Percentiles rank a stretch among this genome's conserved stretches.
Evolutionary conservation across 2,113 vertebrate genomes (phyloP).

Genomic region (Synodontis membranacea): DNA sequence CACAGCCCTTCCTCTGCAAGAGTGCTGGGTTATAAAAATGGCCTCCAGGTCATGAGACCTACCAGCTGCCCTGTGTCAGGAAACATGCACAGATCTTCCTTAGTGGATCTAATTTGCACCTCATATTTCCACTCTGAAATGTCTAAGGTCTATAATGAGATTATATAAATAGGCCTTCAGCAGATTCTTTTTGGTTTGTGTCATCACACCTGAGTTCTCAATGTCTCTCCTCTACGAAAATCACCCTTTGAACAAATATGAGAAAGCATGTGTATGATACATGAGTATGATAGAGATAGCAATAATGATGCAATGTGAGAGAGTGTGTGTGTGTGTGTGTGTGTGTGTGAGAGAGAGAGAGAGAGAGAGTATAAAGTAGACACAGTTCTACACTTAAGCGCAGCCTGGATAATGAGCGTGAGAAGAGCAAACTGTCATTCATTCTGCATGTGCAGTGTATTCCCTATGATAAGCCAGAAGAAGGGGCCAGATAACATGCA

Average conservation of each 20-base stretch:
- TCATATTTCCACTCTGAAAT: constrained; percentile 11
- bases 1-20: neutral
- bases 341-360: neutral
- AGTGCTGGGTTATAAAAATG: neutral
- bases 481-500: neutral
- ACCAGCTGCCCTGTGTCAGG: neutral
- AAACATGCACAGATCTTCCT: neutral
- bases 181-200: neutral
- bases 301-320: neutral
- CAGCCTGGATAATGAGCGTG: neutral
- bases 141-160: constrained; percentile 13
- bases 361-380: neutral
- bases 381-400: neutral
- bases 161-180: constrained; percentile 27
- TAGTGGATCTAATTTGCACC: neutral
- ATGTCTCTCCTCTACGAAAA: neutral
- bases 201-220: constrained; percentile 2
- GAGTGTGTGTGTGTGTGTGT: neutral
- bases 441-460: neutral
- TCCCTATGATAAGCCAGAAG: neutral
- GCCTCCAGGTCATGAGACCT: neutral
- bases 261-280: neutral
- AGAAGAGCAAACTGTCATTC: constrained; percentile 5
- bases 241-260: no score
- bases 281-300: no score